Evolutionary conservation across 2,797 vertebrate species (phyloP).

Genomic region (Pogonophryne albipinna): DNA sequence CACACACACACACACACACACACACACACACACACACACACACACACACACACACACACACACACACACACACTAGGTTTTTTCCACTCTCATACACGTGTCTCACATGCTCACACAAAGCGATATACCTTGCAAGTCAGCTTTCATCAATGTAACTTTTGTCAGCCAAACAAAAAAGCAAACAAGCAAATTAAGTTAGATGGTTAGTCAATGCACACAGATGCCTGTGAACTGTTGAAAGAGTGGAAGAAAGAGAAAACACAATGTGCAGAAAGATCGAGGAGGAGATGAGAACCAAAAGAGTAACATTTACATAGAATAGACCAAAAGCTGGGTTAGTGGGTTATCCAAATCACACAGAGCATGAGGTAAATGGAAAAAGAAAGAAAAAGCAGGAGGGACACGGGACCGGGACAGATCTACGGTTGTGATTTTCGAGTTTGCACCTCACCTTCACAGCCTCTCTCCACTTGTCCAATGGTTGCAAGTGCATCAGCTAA

Average conservation of each 20-base stretch:
- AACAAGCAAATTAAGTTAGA: conserved; percentile 95
- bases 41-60: conserved; percentile 27
- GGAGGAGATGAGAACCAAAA: conserved; percentile 61
- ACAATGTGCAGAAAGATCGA: conserved; percentile 57
- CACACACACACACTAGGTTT: conserved; percentile 2
- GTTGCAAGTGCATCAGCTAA: conserved; percentile 95
- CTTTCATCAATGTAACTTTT: conserved; percentile 99
- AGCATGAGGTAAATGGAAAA: conserved; percentile 60
- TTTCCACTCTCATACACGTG: conserved; percentile 32
- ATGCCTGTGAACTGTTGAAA: conserved; percentile 86
- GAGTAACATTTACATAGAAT: conserved; percentile 47
- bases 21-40: conserved; percentile 31
- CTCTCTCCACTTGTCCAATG: conserved; percentile 96
- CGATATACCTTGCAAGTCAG: conserved; percentile 99
- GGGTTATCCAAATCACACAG: conserved; percentile 66
- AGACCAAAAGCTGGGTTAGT: conserved; percentile 71
- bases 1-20: conserved; percentile 17
- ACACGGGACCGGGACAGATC: conserved; percentile 16
- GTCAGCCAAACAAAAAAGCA: conserved; percentile 92
- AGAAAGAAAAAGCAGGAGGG: conserved; percentile 49
- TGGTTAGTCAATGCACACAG: conserved; percentile 96
- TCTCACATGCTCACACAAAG: conserved; percentile 80
- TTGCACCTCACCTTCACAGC: conserved; percentile 93
- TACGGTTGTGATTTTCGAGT: background rate
- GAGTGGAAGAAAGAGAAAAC: conserved; percentile 61